Evolutionary conservation across 2,888 invertebrate genomes (phyloP).

Genomic region (Conus canariensis): DNA sequence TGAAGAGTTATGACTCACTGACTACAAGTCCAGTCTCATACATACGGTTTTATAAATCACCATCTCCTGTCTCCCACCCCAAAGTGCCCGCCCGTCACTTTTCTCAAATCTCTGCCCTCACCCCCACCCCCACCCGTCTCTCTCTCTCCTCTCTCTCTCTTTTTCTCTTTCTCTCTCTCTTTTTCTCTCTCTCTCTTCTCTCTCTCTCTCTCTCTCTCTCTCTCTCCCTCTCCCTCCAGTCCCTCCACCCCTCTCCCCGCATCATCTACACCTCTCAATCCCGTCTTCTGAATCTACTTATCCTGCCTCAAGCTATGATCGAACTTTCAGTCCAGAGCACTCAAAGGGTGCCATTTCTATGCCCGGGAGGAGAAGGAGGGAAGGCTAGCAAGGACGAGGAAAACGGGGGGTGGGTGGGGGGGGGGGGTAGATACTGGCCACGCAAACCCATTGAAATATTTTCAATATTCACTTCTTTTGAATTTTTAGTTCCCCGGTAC

Average conservation of each 20-base stretch:
- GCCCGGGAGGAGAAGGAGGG: background rate
- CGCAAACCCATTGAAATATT: background rate
- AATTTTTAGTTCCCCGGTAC: background rate
- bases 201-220: background rate
- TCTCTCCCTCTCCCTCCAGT: background rate
- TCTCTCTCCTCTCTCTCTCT: no score
- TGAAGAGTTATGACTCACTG: background rate
- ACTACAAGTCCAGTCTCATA: background rate
- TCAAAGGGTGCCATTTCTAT: background rate
- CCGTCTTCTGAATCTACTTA: background rate
- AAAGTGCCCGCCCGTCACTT: no score
- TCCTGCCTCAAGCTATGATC: background rate
- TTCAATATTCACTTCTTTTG: slow-evolving; percentile 8
- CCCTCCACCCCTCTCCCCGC: background rate
- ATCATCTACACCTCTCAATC: background rate
- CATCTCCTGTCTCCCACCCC: background rate
- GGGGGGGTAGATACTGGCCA: background rate
- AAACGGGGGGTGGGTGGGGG: background rate
- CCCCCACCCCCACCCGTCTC: no score
- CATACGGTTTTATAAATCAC: slow-evolving; percentile 12
- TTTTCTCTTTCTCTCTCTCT: no score
- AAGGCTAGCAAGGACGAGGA: background rate
- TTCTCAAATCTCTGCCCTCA: no score
- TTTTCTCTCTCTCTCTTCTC: no score
- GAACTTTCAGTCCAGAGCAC: background rate